Base-by-base conservation (phyloP, 2,797 vertebrate species). In the Microctenopoma lineatum region DNA sequence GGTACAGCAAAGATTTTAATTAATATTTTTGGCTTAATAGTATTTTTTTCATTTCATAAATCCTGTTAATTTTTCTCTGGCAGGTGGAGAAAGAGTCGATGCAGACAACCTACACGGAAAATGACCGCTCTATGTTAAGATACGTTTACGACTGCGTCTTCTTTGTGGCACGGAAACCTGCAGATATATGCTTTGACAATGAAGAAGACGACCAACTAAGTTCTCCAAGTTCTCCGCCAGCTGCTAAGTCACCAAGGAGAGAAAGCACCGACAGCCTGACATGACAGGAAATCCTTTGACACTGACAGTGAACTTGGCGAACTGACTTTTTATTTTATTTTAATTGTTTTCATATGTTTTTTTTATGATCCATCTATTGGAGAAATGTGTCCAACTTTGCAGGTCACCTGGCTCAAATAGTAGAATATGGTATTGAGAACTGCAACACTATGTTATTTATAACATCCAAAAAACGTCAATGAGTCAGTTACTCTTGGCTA, bases 121-220 rank as follows among this genome's bases (percentile, higher is more conserved):
- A 99, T 52, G 95, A 96, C 44, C 93, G 95, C 72, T 99, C 98
- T 46, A 99, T 99, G 98, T 91, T 99, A 87, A 96, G 96, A 87
- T 98, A 98, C 79, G 90, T 97, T 86, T 99, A 99, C n/a, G 98
- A 99, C 90, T 99, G 97, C 4, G 94, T 98, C 70, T 96, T 97
- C 92, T 99, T 99, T 85, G 97, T 98, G 71, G 97, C 95, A 57
- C 95, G 96, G 75, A 99, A 99, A 89, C 98, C 97, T 51, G 84
- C 90, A 54, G 60, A 94, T 54, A 60, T 80, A 32, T 71, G 79
- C 74, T 87, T 79, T 80, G 91, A 88, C 38, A 88, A 81, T 51
- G 68, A 72, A 39, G 81, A 81, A 1, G 82, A 89, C 8, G 73
- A 86, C 45, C 82, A 84, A 63, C 79, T 75, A 15, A 63, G 25